Conservation (phyloP, 2,113 vertebrate genomes). For the Picathartes gymnocephalus region DNA sequence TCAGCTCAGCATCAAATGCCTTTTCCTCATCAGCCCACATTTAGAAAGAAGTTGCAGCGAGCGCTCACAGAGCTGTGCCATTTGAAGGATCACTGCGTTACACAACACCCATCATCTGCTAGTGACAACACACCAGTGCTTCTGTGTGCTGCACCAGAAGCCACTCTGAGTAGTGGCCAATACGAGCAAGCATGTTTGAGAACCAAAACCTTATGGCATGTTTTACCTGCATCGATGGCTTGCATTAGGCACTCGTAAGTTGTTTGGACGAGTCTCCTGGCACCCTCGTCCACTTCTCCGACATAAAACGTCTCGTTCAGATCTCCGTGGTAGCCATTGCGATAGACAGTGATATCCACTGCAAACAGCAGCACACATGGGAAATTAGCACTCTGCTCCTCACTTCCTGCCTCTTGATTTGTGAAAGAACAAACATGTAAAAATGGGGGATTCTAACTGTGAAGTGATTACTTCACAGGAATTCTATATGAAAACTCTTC, state of each 20-base stretch:
- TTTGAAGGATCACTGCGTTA: not conserved
- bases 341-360: slow-evolving; percentile 99
- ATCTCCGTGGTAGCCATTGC: slow-evolving; percentile 96
- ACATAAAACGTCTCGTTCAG: slow-evolving; percentile 97
- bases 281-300: slow-evolving; percentile 92
- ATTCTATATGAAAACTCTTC: not conserved
- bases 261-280: slow-evolving; percentile 89
- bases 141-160: not conserved
- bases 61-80: not conserved
- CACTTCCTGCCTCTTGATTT: not conserved
- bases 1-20: not conserved
- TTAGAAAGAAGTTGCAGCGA: not conserved
- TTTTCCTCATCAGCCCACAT: not conserved
- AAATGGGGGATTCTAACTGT: not conserved
- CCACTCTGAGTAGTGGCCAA: not conserved
- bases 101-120: not conserved
- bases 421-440: not conserved
- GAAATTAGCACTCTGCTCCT: not conserved
- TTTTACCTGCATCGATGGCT: slow-evolving; percentile 91
- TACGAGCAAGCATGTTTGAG: accelerated
- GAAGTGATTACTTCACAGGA: not conserved
- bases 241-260: slow-evolving; percentile 99
- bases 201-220: not conserved
- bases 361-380: not conserved
- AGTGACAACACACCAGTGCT: not conserved